Percentiles rank a stretch among this genome's conserved stretches.
phyloP scores from a whole-genome alignment of 2,113 vertebrate species.

The Capreolus pygargus region DNA sequence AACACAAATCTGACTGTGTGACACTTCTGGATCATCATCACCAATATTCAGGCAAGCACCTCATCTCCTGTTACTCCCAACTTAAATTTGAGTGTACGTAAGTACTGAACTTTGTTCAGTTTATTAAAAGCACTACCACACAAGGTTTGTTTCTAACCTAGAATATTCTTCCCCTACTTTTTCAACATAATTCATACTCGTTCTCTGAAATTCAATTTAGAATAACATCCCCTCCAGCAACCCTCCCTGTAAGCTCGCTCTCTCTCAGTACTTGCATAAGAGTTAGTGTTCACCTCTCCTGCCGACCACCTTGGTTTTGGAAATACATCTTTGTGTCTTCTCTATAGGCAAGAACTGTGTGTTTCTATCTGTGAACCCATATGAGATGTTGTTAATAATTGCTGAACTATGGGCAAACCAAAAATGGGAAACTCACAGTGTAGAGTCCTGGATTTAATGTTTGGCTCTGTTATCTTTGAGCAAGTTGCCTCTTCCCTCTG shows the following conservation, averaged over 20 bases:
- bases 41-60: neutral
- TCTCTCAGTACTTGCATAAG: rapidly evolving
- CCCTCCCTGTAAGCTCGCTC: neutral
- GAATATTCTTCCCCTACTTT: neutral
- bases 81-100: neutral
- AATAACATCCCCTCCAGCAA: neutral
- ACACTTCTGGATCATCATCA: neutral
- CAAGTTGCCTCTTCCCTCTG: neutral
- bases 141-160: neutral
- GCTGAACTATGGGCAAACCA: neutral
- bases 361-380: neutral
- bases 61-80: neutral
- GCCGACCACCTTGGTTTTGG: neutral
- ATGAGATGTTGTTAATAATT: neutral
- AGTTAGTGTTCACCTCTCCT: neutral
- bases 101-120: neutral
- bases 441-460: neutral
- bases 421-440: neutral
- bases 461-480: neutral
- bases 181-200: neutral
- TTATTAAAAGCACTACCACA: too few species aligned
- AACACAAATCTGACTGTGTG: too few species aligned
- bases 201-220: neutral
- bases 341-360: neutral
- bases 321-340: neutral